phyloP scores from a whole-genome alignment of 2,888 invertebrate genomes.

The Xestia rhomboidea region DNA sequence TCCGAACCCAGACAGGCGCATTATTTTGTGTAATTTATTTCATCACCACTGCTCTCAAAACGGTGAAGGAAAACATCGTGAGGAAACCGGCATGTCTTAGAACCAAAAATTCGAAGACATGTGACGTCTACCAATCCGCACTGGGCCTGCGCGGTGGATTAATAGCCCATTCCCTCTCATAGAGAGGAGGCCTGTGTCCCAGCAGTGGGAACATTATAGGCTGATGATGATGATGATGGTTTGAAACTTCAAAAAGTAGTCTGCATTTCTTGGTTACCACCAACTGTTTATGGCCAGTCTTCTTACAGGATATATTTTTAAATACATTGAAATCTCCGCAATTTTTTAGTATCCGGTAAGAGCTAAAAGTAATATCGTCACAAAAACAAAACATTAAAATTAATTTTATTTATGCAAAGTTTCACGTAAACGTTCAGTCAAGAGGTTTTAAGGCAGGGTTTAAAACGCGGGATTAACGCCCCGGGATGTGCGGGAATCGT shows the following conservation, averaged over 20 bases:
- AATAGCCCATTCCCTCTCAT: no score
- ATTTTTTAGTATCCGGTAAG: not conserved
- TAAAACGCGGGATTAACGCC: conserved; percentile 54
- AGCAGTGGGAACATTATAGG: no score
- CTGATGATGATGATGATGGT: no score
- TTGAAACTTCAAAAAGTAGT: not conserved
- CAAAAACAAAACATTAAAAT: conserved; percentile 40
- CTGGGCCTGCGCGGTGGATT: no score
- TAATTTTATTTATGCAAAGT: conserved; percentile 67
- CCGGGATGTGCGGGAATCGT: conserved; percentile 30
- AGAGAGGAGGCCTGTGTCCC: no score
- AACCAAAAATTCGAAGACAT: no score
- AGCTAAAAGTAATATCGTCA: conserved; percentile 6
- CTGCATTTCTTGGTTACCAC: not conserved
- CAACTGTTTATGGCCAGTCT: not conserved
- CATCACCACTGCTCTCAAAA: no score
- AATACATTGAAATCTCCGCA: not conserved
- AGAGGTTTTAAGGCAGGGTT: conserved; percentile 49
- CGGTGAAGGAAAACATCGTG: no score
- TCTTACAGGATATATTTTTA: not conserved
- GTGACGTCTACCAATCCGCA: no score
- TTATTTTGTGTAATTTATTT: no score
- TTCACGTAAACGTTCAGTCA: conserved; percentile 61
- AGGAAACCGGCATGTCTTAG: no score
- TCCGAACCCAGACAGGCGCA: no score